A percentile compares a stretch with the other conserved stretches of the same genome.
These are phyloP conservation scores for Ceratosolen solmsi DNA, from an alignment of 1,140 invertebrate genomes.

Conservation along the genomic window DNA sequence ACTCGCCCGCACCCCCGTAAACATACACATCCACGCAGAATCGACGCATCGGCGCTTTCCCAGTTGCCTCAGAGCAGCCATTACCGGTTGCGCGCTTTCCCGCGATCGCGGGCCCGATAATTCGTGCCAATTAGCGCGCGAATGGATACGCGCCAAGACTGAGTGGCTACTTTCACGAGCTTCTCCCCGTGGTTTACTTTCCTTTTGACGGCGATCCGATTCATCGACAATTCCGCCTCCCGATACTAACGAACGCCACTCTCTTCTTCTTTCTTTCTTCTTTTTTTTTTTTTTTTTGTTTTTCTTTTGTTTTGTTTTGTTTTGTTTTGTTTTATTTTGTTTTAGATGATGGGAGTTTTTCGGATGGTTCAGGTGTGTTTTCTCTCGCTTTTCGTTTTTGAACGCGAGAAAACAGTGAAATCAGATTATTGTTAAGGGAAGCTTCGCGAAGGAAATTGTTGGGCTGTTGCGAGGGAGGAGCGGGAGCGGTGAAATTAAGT, in stretches of 20 bases:
- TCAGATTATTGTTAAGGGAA: too few relatives aligned
- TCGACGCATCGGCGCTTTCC: constrained; percentile 54
- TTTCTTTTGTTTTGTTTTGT: too few relatives aligned
- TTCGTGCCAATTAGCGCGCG: constrained; percentile 33
- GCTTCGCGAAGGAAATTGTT: too few relatives aligned
- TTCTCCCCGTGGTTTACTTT: not conserved
- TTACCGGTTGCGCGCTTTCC: constrained; percentile 59
- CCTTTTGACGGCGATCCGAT: not conserved
- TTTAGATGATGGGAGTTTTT: too few relatives aligned
- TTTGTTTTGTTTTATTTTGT: too few relatives aligned
- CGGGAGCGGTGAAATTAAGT: too few relatives aligned
- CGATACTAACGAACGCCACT: not conserved
- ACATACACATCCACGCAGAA: not conserved
- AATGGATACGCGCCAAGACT: not conserved
- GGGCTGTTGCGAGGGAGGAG: too few relatives aligned
- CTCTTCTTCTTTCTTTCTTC: too few relatives aligned
- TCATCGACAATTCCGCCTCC: not conserved
- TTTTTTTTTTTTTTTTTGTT: too few relatives aligned
- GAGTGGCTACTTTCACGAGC: not conserved
- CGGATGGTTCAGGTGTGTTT: too few relatives aligned
- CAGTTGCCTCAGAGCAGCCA: constrained; percentile 69
- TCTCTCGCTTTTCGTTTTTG: too few relatives aligned
- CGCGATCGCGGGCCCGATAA: not conserved
- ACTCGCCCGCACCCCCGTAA: constrained; percentile 48
- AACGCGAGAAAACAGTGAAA: too few relatives aligned